phyloP scores from a whole-genome alignment of 2,797 vertebrate species.

The Hydrolagus colliei region DNA sequence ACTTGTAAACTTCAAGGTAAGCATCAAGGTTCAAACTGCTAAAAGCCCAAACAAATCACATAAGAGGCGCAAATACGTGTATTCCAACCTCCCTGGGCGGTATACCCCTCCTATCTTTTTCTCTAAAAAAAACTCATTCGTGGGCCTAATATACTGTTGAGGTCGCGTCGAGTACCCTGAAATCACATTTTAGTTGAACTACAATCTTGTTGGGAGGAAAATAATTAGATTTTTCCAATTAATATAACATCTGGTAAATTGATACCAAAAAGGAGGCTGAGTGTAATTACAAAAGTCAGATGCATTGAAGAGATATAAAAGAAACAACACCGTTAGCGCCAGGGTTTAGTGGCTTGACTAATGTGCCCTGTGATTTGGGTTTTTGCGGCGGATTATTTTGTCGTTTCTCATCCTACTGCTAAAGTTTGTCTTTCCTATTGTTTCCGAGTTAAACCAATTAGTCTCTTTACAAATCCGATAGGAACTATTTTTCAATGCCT shows the following conservation, averaged over 20 bases:
- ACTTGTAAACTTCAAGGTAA: not conserved
- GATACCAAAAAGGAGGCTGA: not conserved
- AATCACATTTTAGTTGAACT: not conserved
- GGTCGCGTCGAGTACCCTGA: not conserved
- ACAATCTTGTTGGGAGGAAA: not conserved
- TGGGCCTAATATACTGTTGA: no score
- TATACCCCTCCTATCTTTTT: not conserved
- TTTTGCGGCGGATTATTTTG: constrained; percentile 24
- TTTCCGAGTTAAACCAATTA: constrained; percentile 32
- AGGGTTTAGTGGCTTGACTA: not conserved
- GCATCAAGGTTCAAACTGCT: not conserved
- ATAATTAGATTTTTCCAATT: not conserved
- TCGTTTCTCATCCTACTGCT: constrained; percentile 10
- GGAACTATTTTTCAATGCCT: constrained; percentile 28
- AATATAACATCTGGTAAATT: not conserved
- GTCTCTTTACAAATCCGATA: constrained; percentile 26
- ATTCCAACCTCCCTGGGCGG: not conserved
- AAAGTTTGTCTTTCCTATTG: constrained; percentile 31
- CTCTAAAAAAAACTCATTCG: no score
- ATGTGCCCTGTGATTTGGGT: not conserved
- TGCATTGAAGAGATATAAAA: not conserved
- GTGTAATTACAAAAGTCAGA: not conserved
- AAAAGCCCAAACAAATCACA: not conserved
- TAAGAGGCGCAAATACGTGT: not conserved
- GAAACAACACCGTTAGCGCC: not conserved